Conservation (phyloP, 1,140 invertebrate species). For the Drosophila bipectinata region DNA sequence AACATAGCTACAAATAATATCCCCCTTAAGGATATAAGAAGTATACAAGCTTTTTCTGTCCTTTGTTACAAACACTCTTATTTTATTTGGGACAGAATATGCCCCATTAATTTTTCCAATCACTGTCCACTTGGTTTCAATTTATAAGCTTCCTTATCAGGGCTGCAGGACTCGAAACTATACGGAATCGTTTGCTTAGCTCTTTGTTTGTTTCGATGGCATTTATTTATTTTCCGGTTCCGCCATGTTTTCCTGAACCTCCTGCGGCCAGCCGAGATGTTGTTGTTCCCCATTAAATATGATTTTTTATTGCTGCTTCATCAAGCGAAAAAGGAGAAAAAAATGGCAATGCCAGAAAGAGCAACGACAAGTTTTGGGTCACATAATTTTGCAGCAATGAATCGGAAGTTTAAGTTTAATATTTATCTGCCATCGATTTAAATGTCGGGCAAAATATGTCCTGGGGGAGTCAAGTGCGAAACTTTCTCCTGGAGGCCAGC, state of each 20-base stretch:
- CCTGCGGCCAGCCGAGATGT: constrained; percentile 20
- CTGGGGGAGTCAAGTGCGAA: constrained; percentile 74
- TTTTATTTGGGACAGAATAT: constrained; percentile 9
- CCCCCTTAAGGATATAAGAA: background rate
- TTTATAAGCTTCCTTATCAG: constrained; percentile 47
- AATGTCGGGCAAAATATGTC: constrained; percentile 70
- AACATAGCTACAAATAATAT: too few relatives aligned
- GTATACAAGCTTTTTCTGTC: background rate
- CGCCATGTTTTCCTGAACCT: constrained; percentile 9
- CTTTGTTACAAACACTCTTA: background rate
- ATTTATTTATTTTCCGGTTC: constrained; percentile 51
- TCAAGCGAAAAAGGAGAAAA: constrained; percentile 25
- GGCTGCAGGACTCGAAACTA: constrained; percentile 21
- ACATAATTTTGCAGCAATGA: constrained; percentile 73
- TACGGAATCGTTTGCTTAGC: constrained; percentile 13
- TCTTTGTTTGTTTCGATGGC: constrained; percentile 45
- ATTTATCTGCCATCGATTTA: constrained; percentile 81
- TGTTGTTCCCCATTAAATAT: constrained; percentile 47
- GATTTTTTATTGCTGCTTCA: constrained; percentile 49
- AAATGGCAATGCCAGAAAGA: constrained; percentile 38
- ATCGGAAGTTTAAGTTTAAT: constrained; percentile 61
- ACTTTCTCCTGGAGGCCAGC: constrained; percentile 44
- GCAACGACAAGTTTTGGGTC: constrained; percentile 10
- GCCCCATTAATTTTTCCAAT: constrained; percentile 51
- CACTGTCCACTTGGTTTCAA: constrained; percentile 40